phyloP scores from a whole-genome alignment of 2,113 vertebrate genomes.

The Cochlearius cochlearius region DNA sequence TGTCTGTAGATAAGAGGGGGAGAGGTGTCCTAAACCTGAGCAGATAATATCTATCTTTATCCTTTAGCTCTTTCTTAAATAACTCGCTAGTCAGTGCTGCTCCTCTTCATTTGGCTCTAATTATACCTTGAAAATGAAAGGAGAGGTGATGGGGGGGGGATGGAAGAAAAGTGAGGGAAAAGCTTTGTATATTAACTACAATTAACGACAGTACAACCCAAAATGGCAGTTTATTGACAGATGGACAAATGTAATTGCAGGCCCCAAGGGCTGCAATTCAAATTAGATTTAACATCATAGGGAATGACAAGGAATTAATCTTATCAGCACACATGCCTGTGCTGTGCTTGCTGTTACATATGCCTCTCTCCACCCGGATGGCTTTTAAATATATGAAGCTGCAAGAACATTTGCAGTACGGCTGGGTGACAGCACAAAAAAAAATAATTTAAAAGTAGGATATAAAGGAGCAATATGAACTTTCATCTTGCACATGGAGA shows the following conservation, averaged over 20 bases:
- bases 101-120: background rate
- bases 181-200: background rate
- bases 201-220: background rate
- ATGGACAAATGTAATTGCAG: conserved; percentile 16
- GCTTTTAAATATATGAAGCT: background rate
- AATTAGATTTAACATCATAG: conserved; percentile 7
- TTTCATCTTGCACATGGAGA: background rate
- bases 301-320: conserved; percentile 43
- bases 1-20: background rate
- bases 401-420: background rate
- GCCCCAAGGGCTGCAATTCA: conserved; percentile 37
- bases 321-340: background rate
- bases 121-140: background rate
- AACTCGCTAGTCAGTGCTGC: background rate
- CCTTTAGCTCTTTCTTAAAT: background rate
- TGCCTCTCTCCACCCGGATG: background rate
- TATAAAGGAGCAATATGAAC: background rate
- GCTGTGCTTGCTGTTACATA: background rate
- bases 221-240: conserved; percentile 32
- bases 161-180: background rate
- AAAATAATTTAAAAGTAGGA: background rate
- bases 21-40: background rate
- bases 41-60: background rate
- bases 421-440: background rate
- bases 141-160: background rate